A percentile compares a stretch with the other conserved stretches of the same genome.
Conservation (phyloP, 1,140 invertebrate species). For the Brevipalpus yothersi region DNA sequence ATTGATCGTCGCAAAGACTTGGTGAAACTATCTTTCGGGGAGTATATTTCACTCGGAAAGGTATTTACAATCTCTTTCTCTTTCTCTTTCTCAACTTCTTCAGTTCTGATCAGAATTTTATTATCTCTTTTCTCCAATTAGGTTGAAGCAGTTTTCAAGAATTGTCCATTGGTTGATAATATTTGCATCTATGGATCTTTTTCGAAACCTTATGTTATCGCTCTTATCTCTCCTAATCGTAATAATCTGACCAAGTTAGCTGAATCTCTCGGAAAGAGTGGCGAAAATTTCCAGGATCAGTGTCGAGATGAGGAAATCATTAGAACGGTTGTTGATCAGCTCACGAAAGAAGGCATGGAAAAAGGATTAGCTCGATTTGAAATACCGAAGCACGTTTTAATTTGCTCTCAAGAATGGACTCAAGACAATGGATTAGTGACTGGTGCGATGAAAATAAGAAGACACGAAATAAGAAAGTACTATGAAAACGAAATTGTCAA, state of each 20-base stretch:
- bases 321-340: neutral
- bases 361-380: slow-evolving; percentile 16
- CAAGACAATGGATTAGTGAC: slow-evolving; percentile 28
- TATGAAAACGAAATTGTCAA: slow-evolving; percentile 28
- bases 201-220: slow-evolving; percentile 56
- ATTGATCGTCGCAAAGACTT: slow-evolving; percentile 45
- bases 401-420: slow-evolving; percentile 23
- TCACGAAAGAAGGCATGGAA: neutral
- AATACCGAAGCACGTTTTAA: slow-evolving; percentile 21
- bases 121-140: slow-evolving; percentile 12
- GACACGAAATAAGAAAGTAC: slow-evolving; percentile 75
- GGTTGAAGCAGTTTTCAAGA: slow-evolving; percentile 60
- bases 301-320: slow-evolving; percentile 30
- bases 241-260: slow-evolving; percentile 36
- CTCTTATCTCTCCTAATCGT: slow-evolving; percentile 62
- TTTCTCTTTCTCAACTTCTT: neutral
- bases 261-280: slow-evolving; percentile 27
- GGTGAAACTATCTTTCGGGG: slow-evolving; percentile 28
- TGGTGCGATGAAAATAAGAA: slow-evolving; percentile 52
- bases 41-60: slow-evolving; percentile 18
- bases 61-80: too few relatives aligned
- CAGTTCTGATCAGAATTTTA: neutral
- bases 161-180: slow-evolving; percentile 75
- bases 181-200: slow-evolving; percentile 77
- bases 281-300: slow-evolving; percentile 6